Conservation (phyloP, 2,113 vertebrate species). For the Ivindomyrus marchei region DNA sequence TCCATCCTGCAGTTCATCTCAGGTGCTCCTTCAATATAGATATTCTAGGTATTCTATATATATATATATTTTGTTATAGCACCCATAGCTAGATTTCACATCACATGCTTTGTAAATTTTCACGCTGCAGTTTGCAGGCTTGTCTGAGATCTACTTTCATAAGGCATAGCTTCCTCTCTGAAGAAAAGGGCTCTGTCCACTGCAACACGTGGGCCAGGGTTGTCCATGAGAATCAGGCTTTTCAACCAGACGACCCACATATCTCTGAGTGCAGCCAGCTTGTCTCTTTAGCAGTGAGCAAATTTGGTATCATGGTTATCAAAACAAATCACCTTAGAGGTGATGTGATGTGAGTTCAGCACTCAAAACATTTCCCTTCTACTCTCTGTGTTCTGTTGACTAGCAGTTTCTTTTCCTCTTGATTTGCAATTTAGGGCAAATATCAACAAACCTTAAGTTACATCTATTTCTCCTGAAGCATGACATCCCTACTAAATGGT, state of each 20-base stretch:
- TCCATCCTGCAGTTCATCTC: neutral
- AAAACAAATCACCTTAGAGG: slow-evolving; percentile 7
- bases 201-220: neutral
- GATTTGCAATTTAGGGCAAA: neutral
- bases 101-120: neutral
- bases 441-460: neutral
- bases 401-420: neutral
- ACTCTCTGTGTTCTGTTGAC: neutral
- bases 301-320: neutral
- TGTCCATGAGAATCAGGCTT: neutral
- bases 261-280: neutral
- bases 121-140: neutral
- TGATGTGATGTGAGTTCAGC: neutral
- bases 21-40: neutral
- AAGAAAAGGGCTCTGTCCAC: neutral
- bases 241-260: neutral
- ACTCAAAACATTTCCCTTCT: neutral
- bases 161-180: neutral
- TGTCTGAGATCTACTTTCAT: neutral
- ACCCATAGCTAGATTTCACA: neutral
- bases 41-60: neutral
- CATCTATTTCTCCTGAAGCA: neutral
- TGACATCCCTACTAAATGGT: neutral
- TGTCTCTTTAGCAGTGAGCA: neutral
- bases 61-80: neutral